Conservation (phyloP, 2,888 invertebrate species). For the Tetrapedia diversipes region DNA sequence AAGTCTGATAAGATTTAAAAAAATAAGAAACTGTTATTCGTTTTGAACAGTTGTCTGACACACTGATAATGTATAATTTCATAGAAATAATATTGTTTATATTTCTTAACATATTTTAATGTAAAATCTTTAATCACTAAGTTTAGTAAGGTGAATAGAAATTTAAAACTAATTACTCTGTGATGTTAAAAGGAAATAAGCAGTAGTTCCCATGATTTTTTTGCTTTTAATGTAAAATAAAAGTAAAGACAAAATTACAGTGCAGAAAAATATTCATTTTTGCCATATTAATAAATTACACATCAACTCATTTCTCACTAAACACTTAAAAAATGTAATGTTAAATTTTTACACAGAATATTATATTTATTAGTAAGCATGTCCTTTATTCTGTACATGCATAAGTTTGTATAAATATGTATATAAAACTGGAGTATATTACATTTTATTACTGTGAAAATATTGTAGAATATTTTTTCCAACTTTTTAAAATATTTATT, state of each 20-base stretch:
- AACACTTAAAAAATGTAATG: constrained; percentile 31
- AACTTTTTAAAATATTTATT: constrained; percentile 66
- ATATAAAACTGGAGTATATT: constrained; percentile 51
- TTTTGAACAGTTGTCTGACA: neutral
- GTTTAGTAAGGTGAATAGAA: constrained; percentile 13
- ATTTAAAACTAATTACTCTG: constrained; percentile 21
- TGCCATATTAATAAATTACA: constrained; percentile 13
- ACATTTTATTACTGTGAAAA: constrained; percentile 51
- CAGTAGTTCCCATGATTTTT: constrained; percentile 32
- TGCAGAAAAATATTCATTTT: constrained; percentile 32
- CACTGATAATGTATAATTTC: constrained; percentile 4
- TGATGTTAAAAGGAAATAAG: constrained; percentile 38
- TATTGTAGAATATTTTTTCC: constrained; percentile 62
- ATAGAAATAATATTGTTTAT: constrained; percentile 9
- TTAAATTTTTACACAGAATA: constrained; percentile 46
- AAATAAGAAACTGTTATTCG: neutral
- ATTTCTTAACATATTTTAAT: constrained; percentile 6
- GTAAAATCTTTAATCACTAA: constrained; percentile 8
- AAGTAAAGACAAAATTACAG: constrained; percentile 31
- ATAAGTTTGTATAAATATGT: constrained; percentile 60
- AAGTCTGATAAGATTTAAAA: constrained; percentile 48
- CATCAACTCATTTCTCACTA: constrained; percentile 10
- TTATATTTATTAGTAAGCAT: constrained; percentile 51
- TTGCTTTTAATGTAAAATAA: neutral
- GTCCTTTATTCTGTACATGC: constrained; percentile 54